Evolutionary conservation across 2,797 vertebrate species (phyloP).

Genomic region (Vipera ursinii): DNA sequence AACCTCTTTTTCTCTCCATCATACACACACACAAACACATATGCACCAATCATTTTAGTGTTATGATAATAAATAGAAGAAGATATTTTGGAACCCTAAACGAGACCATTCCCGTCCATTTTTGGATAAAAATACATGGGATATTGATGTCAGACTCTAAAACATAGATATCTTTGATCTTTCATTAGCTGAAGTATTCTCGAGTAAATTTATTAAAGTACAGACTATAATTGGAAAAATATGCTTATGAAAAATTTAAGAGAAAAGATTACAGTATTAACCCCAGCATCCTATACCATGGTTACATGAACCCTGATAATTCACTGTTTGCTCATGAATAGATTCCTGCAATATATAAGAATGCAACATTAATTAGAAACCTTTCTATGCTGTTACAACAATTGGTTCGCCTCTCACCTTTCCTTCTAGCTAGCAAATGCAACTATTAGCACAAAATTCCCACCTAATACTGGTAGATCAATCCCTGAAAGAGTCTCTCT

Average conservation of each 20-base stretch:
- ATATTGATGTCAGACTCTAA: not conserved
- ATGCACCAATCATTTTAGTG: not conserved
- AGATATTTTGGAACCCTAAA: not conserved
- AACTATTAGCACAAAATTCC: not conserved
- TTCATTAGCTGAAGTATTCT: not conserved
- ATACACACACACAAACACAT: not conserved
- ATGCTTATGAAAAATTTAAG: not conserved
- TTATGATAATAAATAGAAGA: not conserved
- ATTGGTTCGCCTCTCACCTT: not conserved
- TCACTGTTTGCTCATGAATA: constrained; percentile 18
- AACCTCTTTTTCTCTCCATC: not conserved
- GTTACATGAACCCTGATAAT: constrained; percentile 50
- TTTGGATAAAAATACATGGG: not conserved
- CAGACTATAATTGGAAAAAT: constrained; percentile 25
- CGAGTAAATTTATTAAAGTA: constrained; percentile 31
- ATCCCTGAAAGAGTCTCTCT: not conserved
- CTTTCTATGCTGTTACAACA: not conserved
- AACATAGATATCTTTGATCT: rapidly evolving
- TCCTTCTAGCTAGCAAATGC: not conserved
- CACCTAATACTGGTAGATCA: not conserved
- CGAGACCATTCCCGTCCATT: not conserved
- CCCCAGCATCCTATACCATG: constrained; percentile 44
- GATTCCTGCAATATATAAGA: constrained; percentile 8
- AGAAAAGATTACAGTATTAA: constrained; percentile 45
- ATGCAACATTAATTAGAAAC: not conserved